These are phyloP conservation scores for Caenorhabditis sp. DNA, from an alignment of 2,888 invertebrate species.

Conservation along the genomic window DNA sequence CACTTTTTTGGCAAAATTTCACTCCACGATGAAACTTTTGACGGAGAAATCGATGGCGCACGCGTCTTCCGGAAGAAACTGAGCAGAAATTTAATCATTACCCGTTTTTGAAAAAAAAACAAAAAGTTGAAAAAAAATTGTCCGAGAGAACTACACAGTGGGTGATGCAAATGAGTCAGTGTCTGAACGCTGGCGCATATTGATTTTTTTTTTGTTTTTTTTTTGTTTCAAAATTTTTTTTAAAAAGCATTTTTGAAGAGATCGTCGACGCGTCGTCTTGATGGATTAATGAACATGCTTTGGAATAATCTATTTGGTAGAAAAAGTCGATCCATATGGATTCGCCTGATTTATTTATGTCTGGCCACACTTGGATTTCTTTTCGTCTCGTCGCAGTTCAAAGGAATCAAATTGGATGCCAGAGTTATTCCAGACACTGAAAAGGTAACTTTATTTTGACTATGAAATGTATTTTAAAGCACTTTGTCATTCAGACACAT, in stretches of 20 bases:
- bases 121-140: background rate
- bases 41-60: background rate
- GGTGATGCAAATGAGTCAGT: conserved; percentile 6
- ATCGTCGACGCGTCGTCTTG: no score
- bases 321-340: conserved; percentile 21
- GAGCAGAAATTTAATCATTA: background rate
- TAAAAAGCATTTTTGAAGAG: background rate
- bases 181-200: background rate
- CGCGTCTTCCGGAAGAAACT: background rate
- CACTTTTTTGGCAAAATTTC: background rate
- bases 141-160: conserved; percentile 16
- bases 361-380: conserved; percentile 19
- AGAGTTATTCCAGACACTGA: conserved; percentile 19
- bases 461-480: no score
- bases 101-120: no score
- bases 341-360: conserved; percentile 29
- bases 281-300: conserved; percentile 9
- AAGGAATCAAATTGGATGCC: conserved; percentile 15
- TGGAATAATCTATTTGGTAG: conserved; percentile 31
- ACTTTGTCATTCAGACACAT: no score
- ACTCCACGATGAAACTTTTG: background rate
- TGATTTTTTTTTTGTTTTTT: conserved; percentile 11
- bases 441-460: background rate
- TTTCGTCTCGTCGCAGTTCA: conserved; percentile 24
- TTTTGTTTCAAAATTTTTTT: conserved; percentile 3